Evolutionary conservation across 2,113 vertebrate species (phyloP), one percentile per base, ranked within the genome.

Genomic region (Montifringilla adamsi): DNA sequence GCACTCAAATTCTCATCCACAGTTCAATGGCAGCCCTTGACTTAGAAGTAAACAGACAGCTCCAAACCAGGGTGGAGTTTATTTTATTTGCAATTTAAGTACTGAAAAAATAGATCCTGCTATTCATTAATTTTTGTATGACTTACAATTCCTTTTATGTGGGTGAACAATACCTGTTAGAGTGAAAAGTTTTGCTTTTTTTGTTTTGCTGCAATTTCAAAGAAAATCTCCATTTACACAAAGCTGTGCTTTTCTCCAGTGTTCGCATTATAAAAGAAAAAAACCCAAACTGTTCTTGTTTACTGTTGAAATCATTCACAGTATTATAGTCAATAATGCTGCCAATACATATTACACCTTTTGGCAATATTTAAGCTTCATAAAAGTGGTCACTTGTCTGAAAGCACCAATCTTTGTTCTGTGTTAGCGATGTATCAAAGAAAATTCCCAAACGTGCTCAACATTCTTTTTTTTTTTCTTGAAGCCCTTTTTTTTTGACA

Each of bases 61-160:
- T 98, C 96, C 59, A 24, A 97, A 92, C 91, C 97, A 97, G 97
- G 95, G 67, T 97, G 96, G 97, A 97, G 95, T 97, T 93, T 97
- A 88, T 98, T 98, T 97, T 96, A 90, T 87, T 87, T 86, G 85
- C 96, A 89, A 80, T 96, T 93, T 83, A 93, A 98, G 93, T 81
- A 81, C 84, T 78, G 55, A 98, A 97, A 97, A 98, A 99, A 98
- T 99, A 99, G 99, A 99, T 99, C 99, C 99, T 99, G 98, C 99
- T 99, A 98, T 99, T 99, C 98, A 98, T 98, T 98, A 97, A 94
- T 98, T 97, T 97, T 94, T 95, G 75, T 98, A 94, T 94, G 93
- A 97, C 90, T 97, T 96, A 96, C 94, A 97, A 6, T 97, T 95
- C 94, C 84, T 97, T 97, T 97, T 76, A 97, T 95, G 94, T 97